These are phyloP conservation scores for Cryptophagus acutangulus DNA, from an alignment of 2,888 invertebrate species.

Conservation along the genomic window DNA sequence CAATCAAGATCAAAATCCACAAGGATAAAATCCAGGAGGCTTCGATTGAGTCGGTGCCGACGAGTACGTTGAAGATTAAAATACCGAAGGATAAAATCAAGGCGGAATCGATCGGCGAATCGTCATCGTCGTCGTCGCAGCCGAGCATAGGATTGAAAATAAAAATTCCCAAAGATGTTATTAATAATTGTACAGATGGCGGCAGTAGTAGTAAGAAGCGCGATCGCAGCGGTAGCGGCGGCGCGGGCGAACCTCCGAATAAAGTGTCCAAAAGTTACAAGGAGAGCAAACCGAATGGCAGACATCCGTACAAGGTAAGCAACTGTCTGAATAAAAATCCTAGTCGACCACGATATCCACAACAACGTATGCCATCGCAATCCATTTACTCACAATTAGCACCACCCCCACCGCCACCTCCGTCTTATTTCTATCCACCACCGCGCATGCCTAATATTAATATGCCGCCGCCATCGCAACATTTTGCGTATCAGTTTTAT, in stretches of 20 bases:
- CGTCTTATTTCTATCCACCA: slow-evolving; percentile 12
- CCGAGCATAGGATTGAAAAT: slow-evolving; percentile 58
- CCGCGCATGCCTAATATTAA: slow-evolving; percentile 28
- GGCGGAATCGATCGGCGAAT: slow-evolving; percentile 47
- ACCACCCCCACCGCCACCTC: slow-evolving; percentile 19
- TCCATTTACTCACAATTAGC: slow-evolving; percentile 35
- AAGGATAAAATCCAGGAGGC: slow-evolving; percentile 32
- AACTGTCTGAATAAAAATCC: slow-evolving; percentile 20
- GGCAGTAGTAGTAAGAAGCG: slow-evolving; percentile 39
- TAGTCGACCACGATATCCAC: slow-evolving; percentile 18
- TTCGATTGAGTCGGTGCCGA: slow-evolving; percentile 18
- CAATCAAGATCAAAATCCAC: slow-evolving; percentile 49
- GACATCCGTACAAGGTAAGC: slow-evolving; percentile 47
- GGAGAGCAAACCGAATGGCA: slow-evolving; percentile 43
- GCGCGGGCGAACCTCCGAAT: slow-evolving; percentile 34
- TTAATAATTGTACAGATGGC: slow-evolving; percentile 43
- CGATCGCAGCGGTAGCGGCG: too few species aligned
- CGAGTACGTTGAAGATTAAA: slow-evolving; percentile 62
- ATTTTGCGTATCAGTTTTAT: slow-evolving; percentile 27
- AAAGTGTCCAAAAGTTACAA: slow-evolving; percentile 38
- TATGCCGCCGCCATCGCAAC: slow-evolving; percentile 33
- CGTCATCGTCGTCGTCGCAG: slow-evolving; percentile 9
- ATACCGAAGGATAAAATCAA: slow-evolving; percentile 73
- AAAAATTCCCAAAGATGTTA: slow-evolving; percentile 73
- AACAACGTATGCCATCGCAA: slow-evolving; percentile 4